Conservation (phyloP, 1,140 invertebrate genomes). For the Hycleus cichorii region DNA sequence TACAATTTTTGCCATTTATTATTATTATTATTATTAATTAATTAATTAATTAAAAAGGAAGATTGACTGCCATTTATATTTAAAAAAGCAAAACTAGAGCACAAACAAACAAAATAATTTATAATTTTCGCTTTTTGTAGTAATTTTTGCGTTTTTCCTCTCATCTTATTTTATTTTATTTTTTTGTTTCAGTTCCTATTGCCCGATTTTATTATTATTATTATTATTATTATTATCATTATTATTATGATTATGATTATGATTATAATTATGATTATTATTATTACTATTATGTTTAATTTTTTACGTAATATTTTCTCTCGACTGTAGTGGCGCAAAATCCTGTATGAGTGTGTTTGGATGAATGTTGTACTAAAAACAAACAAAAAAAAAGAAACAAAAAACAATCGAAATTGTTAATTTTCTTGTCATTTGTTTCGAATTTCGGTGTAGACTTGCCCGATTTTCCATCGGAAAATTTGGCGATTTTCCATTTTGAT, state of each 20-base stretch:
- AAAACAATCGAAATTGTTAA: too few relatives aligned
- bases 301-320: too few relatives aligned
- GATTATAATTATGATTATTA: neutral
- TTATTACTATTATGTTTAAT: too few relatives aligned
- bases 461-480: too few relatives aligned
- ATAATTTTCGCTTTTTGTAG: slow-evolving; percentile 18
- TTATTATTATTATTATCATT: slow-evolving; percentile 17
- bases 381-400: too few relatives aligned
- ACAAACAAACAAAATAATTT: neutral
- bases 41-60: slow-evolving; percentile 7
- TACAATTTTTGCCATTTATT: slow-evolving; percentile 35
- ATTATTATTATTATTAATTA: slow-evolving; percentile 4
- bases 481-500: too few relatives aligned
- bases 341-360: too few relatives aligned
- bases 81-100: slow-evolving; percentile 25
- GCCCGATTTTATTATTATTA: slow-evolving; percentile 2
- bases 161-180: slow-evolving; percentile 12
- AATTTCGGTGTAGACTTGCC: too few relatives aligned
- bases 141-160: slow-evolving; percentile 28
- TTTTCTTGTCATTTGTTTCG: too few relatives aligned
- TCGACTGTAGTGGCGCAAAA: too few relatives aligned
- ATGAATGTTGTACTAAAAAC: too few relatives aligned
- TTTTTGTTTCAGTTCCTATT: slow-evolving; percentile 36
- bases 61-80: slow-evolving; percentile 37
- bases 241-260: too few relatives aligned